Evolutionary conservation across 2,797 vertebrate species (phyloP).

Genomic region (Hypotaenidia okinawae): DNA sequence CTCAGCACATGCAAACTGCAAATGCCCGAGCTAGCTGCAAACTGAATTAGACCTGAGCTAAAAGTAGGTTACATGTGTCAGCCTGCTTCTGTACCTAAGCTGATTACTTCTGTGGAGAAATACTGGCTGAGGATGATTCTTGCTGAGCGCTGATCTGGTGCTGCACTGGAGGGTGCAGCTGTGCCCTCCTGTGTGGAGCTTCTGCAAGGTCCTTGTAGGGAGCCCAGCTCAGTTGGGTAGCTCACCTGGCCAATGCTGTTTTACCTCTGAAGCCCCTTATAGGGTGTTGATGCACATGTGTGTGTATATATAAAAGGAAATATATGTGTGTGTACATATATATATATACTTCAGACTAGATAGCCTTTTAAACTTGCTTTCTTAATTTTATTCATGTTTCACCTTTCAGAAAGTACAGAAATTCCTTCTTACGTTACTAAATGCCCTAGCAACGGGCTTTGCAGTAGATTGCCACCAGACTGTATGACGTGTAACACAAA

Average conservation of each 20-base stretch:
- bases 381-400: not conserved
- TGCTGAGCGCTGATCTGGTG: not conserved
- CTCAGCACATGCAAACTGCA: not conserved
- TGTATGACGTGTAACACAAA: constrained; percentile 88
- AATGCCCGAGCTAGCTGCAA: not conserved
- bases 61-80: not conserved
- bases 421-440: constrained; percentile 74
- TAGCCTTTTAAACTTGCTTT: rapidly evolving
- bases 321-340: rapidly evolving
- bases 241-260: not conserved
- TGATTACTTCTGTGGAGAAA: not conserved
- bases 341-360: not conserved
- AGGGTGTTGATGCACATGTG: rapidly evolving
- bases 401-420: constrained; percentile 75
- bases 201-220: no score
- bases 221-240: no score
- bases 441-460: constrained; percentile 91
- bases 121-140: not conserved
- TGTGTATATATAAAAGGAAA: not conserved
- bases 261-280: not conserved
- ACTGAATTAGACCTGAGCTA: not conserved
- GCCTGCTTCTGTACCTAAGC: not conserved
- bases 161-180: not conserved
- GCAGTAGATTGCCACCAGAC: constrained; percentile 86
- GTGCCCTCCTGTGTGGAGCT: not conserved